These are phyloP conservation scores for Hormiphora californensis DNA, from an alignment of 37 sponge, comb jelly and placozoan genomes.

Conservation along the genomic window DNA sequence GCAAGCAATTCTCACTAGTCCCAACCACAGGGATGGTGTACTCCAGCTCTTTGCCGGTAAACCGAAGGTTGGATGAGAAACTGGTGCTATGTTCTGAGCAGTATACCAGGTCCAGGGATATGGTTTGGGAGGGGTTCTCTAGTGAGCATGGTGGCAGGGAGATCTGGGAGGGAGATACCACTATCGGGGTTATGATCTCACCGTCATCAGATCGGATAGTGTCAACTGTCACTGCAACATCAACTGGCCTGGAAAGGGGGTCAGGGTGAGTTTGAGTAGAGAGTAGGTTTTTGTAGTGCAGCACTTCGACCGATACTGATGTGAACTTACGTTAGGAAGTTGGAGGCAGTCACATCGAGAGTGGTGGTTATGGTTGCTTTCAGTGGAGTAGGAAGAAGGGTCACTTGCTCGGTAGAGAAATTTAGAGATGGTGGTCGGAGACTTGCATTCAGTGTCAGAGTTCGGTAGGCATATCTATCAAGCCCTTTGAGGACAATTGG, in stretches of 20 bases:
- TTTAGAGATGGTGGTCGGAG: conserved; percentile 53
- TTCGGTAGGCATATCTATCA: conserved; percentile 58
- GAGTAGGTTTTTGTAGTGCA: not conserved
- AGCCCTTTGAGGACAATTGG: conserved; percentile 60
- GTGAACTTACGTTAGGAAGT: conserved; percentile 60
- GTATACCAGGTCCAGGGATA: conserved; percentile 7
- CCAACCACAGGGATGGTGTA: conserved; percentile 26
- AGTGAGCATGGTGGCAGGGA: conserved; percentile 30
- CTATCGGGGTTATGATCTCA: conserved; percentile 31
- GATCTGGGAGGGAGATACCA: not conserved
- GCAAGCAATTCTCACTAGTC: conserved; percentile 47
- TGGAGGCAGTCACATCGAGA: conserved; percentile 56
- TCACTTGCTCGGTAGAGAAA: conserved; percentile 53
- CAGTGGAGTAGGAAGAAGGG: conserved; percentile 66
- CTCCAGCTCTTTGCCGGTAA: not conserved
- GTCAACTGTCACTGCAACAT: not conserved
- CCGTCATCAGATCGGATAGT: conserved; percentile 30
- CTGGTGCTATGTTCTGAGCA: conserved; percentile 49
- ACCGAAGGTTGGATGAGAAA: not conserved
- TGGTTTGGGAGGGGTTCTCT: conserved; percentile 15
- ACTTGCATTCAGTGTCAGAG: conserved; percentile 44
- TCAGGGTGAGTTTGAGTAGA: not conserved
- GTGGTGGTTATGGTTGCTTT: conserved; percentile 57
- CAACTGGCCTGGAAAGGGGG: conserved; percentile 10
- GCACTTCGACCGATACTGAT: not conserved